Evolutionary conservation across 2,113 vertebrate genomes (phyloP).

Genomic region (Ramphastos sulfuratus): DNA sequence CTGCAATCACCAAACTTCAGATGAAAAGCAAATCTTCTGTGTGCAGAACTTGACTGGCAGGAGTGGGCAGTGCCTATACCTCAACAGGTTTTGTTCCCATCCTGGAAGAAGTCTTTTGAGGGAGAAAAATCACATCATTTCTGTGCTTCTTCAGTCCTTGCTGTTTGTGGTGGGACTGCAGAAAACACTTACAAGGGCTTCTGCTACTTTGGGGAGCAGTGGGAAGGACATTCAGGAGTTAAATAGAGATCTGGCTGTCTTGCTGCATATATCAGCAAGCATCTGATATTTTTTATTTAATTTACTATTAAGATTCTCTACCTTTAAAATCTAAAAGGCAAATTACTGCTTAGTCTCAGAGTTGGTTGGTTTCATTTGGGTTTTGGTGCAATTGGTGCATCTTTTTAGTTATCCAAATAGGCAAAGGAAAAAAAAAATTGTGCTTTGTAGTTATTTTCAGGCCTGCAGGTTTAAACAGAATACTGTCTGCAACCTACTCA

Average conservation of each 20-base stretch:
- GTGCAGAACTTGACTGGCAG: rapidly evolving
- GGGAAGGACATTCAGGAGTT: not conserved
- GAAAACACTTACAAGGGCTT: not conserved
- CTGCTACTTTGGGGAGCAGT: not conserved
- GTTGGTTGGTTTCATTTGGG: not conserved
- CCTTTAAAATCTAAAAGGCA: not conserved
- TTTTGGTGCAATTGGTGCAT: not conserved
- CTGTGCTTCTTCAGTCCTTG: not conserved
- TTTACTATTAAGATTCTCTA: not conserved
- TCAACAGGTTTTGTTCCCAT: not conserved
- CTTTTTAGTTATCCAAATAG: not conserved
- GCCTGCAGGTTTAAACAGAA: not conserved
- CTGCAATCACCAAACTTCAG: not conserved
- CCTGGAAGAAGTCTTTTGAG: not conserved
- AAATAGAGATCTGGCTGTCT: not conserved
- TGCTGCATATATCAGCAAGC: not conserved
- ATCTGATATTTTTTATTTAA: not conserved
- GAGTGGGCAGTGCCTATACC: not conserved
- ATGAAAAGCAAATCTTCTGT: not conserved
- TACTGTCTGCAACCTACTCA: not conserved
- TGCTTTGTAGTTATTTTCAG: not conserved
- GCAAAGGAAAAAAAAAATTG: not conserved
- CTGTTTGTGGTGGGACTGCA: not conserved
- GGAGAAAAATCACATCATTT: not conserved
- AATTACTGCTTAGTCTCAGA: not conserved